Evolutionary conservation across 2,888 invertebrate genomes (phyloP).

Genomic region (Ectemnius cavifrons): DNA sequence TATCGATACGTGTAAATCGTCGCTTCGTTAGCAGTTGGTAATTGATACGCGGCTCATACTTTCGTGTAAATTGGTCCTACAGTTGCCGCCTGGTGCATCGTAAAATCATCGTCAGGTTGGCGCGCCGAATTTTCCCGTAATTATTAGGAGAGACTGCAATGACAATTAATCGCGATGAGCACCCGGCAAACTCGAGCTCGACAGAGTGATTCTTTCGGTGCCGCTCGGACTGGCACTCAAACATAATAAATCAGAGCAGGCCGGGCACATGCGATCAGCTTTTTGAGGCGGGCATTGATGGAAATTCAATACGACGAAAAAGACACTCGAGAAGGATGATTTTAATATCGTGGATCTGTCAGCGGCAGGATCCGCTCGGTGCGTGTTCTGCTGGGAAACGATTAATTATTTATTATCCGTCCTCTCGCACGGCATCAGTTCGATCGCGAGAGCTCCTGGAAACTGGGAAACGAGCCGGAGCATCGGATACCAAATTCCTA

Average conservation of each 20-base stretch:
- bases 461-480: neutral
- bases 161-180: neutral
- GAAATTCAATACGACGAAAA: slow-evolving; percentile 62
- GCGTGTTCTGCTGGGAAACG: slow-evolving; percentile 37
- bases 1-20: too few relatives aligned
- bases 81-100: too few relatives aligned
- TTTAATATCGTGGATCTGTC: slow-evolving; percentile 62
- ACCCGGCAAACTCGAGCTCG: neutral
- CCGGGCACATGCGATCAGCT: slow-evolving; percentile 19
- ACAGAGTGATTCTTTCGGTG: too few relatives aligned
- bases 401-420: slow-evolving; percentile 62
- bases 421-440: slow-evolving; percentile 13
- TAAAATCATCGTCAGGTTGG: too few relatives aligned
- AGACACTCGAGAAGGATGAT: slow-evolving; percentile 56
- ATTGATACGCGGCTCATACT: too few relatives aligned
- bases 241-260: slow-evolving; percentile 56
- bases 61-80: too few relatives aligned
- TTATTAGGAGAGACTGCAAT: too few relatives aligned
- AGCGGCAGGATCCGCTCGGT: slow-evolving; percentile 43
- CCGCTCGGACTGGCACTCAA: slow-evolving; percentile 32
- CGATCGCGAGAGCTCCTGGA: neutral
- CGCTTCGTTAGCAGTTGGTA: too few relatives aligned
- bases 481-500: neutral
- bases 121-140: too few relatives aligned
- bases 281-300: slow-evolving; percentile 57